phyloP scores from a whole-genome alignment of 2,113 vertebrate genomes.

The Origma solitaria region DNA sequence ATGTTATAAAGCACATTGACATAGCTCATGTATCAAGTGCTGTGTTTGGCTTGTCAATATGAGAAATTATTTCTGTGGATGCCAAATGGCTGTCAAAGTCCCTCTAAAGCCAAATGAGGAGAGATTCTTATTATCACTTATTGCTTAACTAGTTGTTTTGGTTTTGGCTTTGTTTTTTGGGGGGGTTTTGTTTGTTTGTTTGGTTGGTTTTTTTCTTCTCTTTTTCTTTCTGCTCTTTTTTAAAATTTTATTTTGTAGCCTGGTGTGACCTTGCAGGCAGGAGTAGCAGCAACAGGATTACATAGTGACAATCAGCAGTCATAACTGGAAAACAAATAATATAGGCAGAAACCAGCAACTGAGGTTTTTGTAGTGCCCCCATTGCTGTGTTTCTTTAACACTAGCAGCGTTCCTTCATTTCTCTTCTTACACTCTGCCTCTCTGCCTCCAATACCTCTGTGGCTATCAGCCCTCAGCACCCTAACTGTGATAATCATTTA shows the following conservation, averaged over 20 bases:
- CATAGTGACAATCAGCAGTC: neutral
- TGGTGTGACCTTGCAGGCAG: neutral
- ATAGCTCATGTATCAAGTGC: neutral
- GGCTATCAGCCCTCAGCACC: neutral
- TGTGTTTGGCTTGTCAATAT: neutral
- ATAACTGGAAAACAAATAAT: neutral
- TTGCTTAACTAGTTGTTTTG: neutral
- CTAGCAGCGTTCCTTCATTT: neutral
- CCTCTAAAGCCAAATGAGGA: neutral
- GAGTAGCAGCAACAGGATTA: neutral
- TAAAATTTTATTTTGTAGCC: neutral
- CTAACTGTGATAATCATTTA: slow-evolving; percentile 18
- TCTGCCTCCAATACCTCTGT: neutral
- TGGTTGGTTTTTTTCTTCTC: rapidly evolving
- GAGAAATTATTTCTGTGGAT: neutral
- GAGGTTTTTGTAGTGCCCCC: neutral
- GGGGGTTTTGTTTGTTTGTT: too few species aligned
- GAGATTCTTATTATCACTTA: neutral
- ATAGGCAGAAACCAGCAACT: neutral
- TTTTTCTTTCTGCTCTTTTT: neutral
- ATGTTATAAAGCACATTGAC: neutral
- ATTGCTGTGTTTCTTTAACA: neutral
- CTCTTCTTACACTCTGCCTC: neutral
- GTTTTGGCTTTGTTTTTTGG: neutral
- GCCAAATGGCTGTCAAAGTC: neutral